A percentile compares a stretch with the other conserved stretches of the same genome.
These are phyloP conservation scores for Chrysolina haemoptera DNA, from an alignment of 2,888 invertebrate species.

Conservation along the genomic window DNA sequence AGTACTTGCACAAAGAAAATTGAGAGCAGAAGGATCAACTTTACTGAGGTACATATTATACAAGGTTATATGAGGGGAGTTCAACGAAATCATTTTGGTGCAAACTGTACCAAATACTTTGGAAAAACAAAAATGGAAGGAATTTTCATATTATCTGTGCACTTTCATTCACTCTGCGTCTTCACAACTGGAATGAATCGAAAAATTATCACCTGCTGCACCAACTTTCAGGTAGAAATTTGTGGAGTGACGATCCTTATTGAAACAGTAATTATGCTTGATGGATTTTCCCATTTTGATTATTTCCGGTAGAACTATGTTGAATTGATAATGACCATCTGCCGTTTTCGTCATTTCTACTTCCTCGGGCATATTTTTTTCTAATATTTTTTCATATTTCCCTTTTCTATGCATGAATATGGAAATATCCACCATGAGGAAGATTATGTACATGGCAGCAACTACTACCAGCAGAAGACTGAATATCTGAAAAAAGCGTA, in stretches of 20 bases:
- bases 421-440: conserved; percentile 76
- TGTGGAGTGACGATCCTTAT: conserved; percentile 79
- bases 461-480: conserved; percentile 74
- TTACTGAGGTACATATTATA: too few species aligned
- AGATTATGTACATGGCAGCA: conserved; percentile 76
- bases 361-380: conserved; percentile 53
- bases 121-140: too few species aligned
- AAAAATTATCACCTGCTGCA: conserved; percentile 74
- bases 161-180: too few species aligned
- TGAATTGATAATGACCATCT: conserved; percentile 60
- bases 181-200: conserved; percentile 17
- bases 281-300: conserved; percentile 67
- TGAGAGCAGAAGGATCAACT: too few species aligned
- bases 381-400: conserved; percentile 61
- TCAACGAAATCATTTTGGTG: too few species aligned
- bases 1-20: too few species aligned
- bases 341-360: conserved; percentile 59
- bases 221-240: conserved; percentile 83
- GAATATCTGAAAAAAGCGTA: conserved; percentile 72
- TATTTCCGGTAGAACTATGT: conserved; percentile 67
- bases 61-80: too few species aligned
- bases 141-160: too few species aligned
- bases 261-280: conserved; percentile 77
- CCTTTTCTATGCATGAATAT: conserved; percentile 72
- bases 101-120: too few species aligned